Evolutionary conservation across 2,113 vertebrate genomes (phyloP), one percentile per base, ranked within the genome.

Genomic region (Chamaea fasciata): DNA sequence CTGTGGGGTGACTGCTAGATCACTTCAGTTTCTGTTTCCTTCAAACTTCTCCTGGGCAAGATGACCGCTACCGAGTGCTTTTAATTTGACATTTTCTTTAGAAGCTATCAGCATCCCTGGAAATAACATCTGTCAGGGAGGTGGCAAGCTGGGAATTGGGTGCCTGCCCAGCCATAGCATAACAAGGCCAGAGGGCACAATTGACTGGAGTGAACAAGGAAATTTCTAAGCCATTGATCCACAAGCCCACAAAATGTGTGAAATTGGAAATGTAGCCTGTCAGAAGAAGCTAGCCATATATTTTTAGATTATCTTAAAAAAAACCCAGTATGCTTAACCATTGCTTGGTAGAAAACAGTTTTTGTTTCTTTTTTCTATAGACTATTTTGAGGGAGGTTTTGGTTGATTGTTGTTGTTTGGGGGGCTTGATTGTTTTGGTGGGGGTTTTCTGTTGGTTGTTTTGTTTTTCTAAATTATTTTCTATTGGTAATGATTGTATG

Each of bases 201-300:
- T 95, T 96, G 87, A 94, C 89, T 93, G 69, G 37, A 80, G 30
- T 8, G 68, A 90, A 96, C 94, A 97, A 94, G 97, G 98, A 95
- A 97, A 98, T 98, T 98, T 99, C 98, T 98, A 98, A 98, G 95
- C 95, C 97, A 98, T 98, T 95, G 98, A 98, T 98, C 98, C 96
- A 98, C 97, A 16, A 97, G 97, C 52, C 67, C 64, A 63, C 70
- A 69, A 67, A 90, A 80, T 42, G 64, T 89, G 76, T 56, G 81
- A 87, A 95, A 85, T 20, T 60, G 92, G 74, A 91, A 92, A 87
- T 64, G 62, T 60, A 93, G 71, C 69, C 76, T 95, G 93, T 92
- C 83, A 76, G 57, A 80, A 82, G 63, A 78, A 92, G 37, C 79
- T 83, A 92, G 74, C 20, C 28, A 10, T 70, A 14, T 50, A 85